phyloP scores from a whole-genome alignment of 1,140 invertebrate species.

The Anagrus nilaparvatae region DNA sequence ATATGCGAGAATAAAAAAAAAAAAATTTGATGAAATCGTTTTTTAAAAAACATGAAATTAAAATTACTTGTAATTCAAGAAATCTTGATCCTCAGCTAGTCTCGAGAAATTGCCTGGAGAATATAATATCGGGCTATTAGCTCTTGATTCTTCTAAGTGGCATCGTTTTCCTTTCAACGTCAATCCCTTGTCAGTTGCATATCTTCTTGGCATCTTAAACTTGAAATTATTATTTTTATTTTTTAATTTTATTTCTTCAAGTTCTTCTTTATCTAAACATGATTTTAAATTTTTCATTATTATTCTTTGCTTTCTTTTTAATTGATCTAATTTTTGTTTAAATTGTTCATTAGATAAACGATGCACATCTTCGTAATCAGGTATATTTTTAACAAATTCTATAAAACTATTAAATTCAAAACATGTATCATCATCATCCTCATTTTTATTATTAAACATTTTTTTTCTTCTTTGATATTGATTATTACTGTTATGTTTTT shows the following conservation, averaged over 20 bases:
- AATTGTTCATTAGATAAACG: conserved; percentile 58
- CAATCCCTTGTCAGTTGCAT: no score
- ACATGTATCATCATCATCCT: conserved; percentile 9
- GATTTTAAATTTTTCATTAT: conserved; percentile 45
- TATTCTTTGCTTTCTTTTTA: conserved; percentile 53
- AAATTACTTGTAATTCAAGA: conserved; percentile 28
- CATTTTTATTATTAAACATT: no score
- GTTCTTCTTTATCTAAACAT: conserved; percentile 36
- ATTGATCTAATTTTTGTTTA: conserved; percentile 49
- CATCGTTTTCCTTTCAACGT: conserved; percentile 34
- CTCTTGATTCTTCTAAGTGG: conserved; percentile 29
- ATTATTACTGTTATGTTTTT: conserved; percentile 30
- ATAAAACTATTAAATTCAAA: conserved; percentile 45
- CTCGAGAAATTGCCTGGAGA: conserved; percentile 17
- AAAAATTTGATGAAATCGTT: conserved; percentile 2
- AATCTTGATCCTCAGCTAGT: conserved; percentile 33
- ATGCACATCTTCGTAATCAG: conserved; percentile 57
- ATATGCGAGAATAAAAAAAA: no score
- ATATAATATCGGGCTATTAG: conserved; percentile 26
- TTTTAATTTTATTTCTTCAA: conserved; percentile 16
- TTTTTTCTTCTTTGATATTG: no score
- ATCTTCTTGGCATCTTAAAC: no score
- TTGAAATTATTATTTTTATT: conserved; percentile 3
- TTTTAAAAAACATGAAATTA: background rate
- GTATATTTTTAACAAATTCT: conserved; percentile 57